These are phyloP conservation scores for Oegoconia quadripuncta DNA, from an alignment of 2,888 invertebrate genomes.

Conservation along the genomic window DNA sequence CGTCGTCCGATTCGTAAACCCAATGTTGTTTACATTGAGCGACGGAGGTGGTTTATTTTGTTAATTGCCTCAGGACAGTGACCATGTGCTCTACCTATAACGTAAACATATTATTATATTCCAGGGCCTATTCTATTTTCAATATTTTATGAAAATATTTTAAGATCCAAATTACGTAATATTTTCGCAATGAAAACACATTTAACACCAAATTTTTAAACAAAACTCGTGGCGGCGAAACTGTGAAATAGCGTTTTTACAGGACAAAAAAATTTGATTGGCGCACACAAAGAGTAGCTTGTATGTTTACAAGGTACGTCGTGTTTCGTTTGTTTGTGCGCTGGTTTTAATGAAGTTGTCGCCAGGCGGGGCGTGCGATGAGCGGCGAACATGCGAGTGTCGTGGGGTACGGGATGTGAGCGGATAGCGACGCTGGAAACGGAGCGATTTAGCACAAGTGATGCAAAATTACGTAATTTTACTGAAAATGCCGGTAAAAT, in stretches of 20 bases:
- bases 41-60: too few relatives aligned
- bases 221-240: background rate
- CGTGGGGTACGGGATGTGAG: constrained; percentile 11
- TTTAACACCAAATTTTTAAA: too few relatives aligned
- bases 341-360: constrained; percentile 58
- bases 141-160: too few relatives aligned
- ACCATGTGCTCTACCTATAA: too few relatives aligned
- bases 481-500: too few relatives aligned
- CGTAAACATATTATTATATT: background rate
- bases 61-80: too few relatives aligned
- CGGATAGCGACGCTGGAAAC: constrained; percentile 6
- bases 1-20: too few relatives aligned
- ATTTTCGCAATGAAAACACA: too few relatives aligned
- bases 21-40: too few relatives aligned
- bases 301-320: constrained; percentile 27
- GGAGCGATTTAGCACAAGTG: background rate
- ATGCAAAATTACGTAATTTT: too few relatives aligned
- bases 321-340: constrained; percentile 43
- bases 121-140: background rate
- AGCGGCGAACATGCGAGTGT: constrained; percentile 21
- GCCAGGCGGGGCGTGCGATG: constrained; percentile 29
- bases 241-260: constrained; percentile 15
- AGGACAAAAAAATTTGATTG: constrained; percentile 47
- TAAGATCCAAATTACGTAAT: too few relatives aligned
- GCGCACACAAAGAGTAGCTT: constrained; percentile 39